Evolutionary conservation across 2,888 invertebrate genomes (phyloP).

Genomic region (Trisateles emortualis): DNA sequence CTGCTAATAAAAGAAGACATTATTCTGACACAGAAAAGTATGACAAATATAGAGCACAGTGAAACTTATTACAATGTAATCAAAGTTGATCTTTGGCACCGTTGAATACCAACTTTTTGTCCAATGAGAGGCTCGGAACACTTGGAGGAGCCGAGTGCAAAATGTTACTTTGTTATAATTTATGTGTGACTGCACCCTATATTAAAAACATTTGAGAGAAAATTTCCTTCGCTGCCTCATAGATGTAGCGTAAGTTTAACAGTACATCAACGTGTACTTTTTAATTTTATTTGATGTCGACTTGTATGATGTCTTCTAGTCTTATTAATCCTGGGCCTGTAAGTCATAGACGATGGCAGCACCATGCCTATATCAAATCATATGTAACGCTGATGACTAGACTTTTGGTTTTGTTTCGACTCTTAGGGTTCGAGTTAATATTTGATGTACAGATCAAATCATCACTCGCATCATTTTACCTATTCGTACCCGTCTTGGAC

Average conservation of each 20-base stretch:
- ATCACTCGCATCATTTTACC: no score
- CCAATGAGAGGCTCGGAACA: constrained; percentile 20
- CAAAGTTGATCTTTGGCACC: constrained; percentile 34
- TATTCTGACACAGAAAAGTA: constrained; percentile 25
- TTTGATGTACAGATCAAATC: no score
- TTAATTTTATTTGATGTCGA: background rate
- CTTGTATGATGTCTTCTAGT: no score
- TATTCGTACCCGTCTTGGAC: no score
- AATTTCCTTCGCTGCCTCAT: constrained; percentile 33
- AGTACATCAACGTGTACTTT: background rate
- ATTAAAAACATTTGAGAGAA: constrained; percentile 58
- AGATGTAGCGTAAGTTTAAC: constrained; percentile 7
- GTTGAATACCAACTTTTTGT: constrained; percentile 24
- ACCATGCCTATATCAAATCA: no score
- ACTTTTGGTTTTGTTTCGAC: no score
- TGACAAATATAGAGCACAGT: constrained; percentile 21
- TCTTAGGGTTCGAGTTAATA: no score
- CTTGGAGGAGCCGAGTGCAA: constrained; percentile 16
- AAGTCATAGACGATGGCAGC: no score
- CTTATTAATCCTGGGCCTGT: no score
- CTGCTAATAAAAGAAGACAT: constrained; percentile 17
- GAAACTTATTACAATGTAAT: constrained; percentile 28
- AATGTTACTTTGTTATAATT: constrained; percentile 48
- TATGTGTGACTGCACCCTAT: constrained; percentile 53
- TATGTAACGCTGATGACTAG: no score